Base-by-base conservation (phyloP, 2,113 vertebrate species). In the Aramus guarauna region DNA sequence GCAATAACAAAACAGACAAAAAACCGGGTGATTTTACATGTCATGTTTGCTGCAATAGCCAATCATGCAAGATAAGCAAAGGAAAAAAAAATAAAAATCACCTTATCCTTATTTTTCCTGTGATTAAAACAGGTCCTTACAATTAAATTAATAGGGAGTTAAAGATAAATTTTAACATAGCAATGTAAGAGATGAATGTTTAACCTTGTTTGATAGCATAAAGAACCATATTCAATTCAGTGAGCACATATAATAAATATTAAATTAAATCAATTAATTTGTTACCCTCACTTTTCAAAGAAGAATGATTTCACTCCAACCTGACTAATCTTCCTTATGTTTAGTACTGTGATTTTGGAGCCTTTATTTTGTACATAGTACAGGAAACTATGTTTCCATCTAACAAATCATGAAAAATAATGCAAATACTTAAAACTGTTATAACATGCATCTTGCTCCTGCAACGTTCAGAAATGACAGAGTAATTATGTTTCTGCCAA, bases 341-440 rank as follows among this genome's bases (percentile, higher is more conserved):
- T 89, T 63, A 81, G 52, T 45, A 84, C 21, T 3, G 5, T 67
- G 53, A 36, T 43, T 87, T 76, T 88, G 63, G 56, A 91, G 39
- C 21, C 45, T 88, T 63, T 71, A 59, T 67, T 88, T 85, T 0
- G 0, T 37, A 72, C 0, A 0, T 9, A 58, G 17, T 43, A 82
- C 2, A 36, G 69, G 72, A 95, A 92, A 73, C n/a, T 41, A 26
- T 32, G 53, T 39, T 64, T 89, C 85, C 17, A 18, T 72, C 66
- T 53, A 68, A 67, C 16, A 50, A 74, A 79, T 45, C 11, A 80
- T 23, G n/a, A 48, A 84, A 91, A 89, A 71, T 17, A 93, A 72
- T 41, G 24, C 21, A 69, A 86, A 94, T 74, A 55, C 21, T 66
- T 80, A n/a, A 55, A 82, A 76, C 17, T 50, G 15, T 32, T 83